Evolutionary conservation across 1,140 invertebrate genomes (phyloP).

Genomic region (Hyles vespertilio): DNA sequence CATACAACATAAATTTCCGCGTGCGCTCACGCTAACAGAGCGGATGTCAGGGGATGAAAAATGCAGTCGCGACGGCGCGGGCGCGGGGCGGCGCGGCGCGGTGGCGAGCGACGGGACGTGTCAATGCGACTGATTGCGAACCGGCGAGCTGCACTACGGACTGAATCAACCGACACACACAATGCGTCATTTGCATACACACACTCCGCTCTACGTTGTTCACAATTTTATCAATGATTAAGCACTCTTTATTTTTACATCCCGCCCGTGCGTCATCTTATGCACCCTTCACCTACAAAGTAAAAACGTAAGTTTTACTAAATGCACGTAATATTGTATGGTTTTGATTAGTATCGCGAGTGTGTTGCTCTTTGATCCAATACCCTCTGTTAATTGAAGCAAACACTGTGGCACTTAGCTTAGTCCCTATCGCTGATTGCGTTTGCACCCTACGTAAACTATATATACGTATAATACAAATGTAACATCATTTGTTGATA

Average conservation of each 20-base stretch:
- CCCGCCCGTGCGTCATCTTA: too few species aligned
- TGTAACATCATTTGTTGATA: background rate
- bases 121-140: constrained; percentile 42
- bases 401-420: constrained; percentile 19
- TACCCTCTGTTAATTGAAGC: constrained; percentile 25
- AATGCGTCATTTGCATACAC: constrained; percentile 34
- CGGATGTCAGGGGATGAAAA: constrained; percentile 42
- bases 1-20: constrained; percentile 20
- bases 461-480: background rate
- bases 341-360: background rate
- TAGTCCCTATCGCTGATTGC: constrained; percentile 18
- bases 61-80: constrained; percentile 28
- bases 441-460: constrained; percentile 7
- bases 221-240: constrained; percentile 8
- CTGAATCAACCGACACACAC: constrained; percentile 27
- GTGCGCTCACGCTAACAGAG: constrained; percentile 28
- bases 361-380: constrained; percentile 9
- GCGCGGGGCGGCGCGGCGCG: constrained; percentile 9
- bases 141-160: constrained; percentile 28
- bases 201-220: constrained; percentile 10
- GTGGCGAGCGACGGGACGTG: constrained; percentile 15
- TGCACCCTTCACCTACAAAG: too few species aligned
- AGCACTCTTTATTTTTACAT: background rate
- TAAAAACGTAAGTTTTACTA: too few species aligned
- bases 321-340: too few species aligned